These are phyloP conservation scores for zebrafish (Danio rerio) DNA, from an alignment of 2,113 vertebrate species.

Conservation along the genomic window GRCz12tu NC_133177.1:9405001-9405500, in stretches of 20 bases:
- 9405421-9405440: conserved; percentile 68
- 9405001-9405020: too few relatives aligned
- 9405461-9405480: neutral
- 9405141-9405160: too few relatives aligned
- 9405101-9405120: neutral
- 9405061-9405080: neutral
- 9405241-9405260: neutral
- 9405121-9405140: too few relatives aligned
- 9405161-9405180: too few relatives aligned
- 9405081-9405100: neutral
- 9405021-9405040: too few relatives aligned
- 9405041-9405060: too few relatives aligned
- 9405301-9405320: neutral
- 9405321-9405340: conserved; percentile 46
- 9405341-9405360: conserved; percentile 45
- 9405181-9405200: too few relatives aligned
- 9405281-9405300: conserved; percentile 33
- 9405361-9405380: conserved; percentile 61
- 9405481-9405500: neutral
- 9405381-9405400: conserved; percentile 52
- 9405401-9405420: conserved; percentile 39
- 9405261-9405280: conserved; percentile 66
- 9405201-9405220: too few relatives aligned
- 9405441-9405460: neutral
- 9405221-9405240: neutral